Evolutionary conservation across 2,888 invertebrate genomes (phyloP).

Genomic region (Andrena minutula): DNA sequence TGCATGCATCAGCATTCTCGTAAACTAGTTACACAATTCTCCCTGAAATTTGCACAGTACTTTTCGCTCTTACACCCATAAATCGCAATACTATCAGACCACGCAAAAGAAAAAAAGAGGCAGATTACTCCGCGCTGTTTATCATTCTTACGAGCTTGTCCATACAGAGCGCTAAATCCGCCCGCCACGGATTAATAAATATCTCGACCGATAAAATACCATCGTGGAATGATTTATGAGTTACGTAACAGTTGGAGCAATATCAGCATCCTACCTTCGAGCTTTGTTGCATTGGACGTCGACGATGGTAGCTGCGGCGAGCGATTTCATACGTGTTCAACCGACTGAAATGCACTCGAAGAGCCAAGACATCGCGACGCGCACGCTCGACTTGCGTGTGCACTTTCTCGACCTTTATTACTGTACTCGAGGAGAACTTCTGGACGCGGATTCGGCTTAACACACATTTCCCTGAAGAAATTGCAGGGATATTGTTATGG

Average conservation of each 20-base stretch:
- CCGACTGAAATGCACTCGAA: conserved; percentile 51
- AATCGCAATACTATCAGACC: neutral
- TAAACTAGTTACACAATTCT: neutral
- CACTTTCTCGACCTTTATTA: conserved; percentile 41
- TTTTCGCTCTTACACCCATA: neutral
- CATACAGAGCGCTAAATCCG: conserved; percentile 1
- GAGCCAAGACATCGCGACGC: conserved; percentile 29
- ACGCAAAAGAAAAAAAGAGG: neutral
- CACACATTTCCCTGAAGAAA: conserved; percentile 18
- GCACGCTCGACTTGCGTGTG: conserved; percentile 36
- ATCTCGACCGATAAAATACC: conserved; percentile 22
- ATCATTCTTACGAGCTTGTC: conserved; percentile 24
- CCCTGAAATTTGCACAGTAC: neutral
- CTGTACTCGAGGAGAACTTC: conserved; percentile 34
- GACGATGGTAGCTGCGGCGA: neutral
- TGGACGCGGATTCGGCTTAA: neutral
- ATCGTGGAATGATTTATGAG: conserved; percentile 29
- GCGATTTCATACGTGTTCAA: conserved; percentile 57
- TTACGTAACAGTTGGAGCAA: conserved; percentile 39
- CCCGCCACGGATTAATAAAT: conserved; percentile 28
- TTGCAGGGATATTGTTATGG: too few species aligned
- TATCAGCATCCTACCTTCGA: conserved; percentile 34
- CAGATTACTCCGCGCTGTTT: conserved; percentile 7
- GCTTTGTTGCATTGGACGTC: conserved; percentile 39
- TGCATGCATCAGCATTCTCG: neutral